phyloP scores from a whole-genome alignment of 2,888 invertebrate genomes.

The Tetragonula carbonaria region DNA sequence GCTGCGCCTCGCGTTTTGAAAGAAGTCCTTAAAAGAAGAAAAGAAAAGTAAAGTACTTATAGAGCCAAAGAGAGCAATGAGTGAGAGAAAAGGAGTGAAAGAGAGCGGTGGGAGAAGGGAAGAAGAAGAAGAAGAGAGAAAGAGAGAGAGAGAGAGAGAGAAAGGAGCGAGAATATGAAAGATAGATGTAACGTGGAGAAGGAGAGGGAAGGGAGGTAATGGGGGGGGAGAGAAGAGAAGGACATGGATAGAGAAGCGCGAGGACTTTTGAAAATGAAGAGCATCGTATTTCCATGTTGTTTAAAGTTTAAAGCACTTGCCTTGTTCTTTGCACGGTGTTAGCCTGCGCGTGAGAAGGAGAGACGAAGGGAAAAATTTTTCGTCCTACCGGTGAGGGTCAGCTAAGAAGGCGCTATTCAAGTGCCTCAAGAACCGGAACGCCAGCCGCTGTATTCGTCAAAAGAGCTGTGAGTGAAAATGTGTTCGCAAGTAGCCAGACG shows the following conservation, averaged over 20 bases:
- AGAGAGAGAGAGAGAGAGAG: not conserved
- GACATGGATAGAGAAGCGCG: constrained; percentile 2
- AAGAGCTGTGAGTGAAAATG: constrained; percentile 68
- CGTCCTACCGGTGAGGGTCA: constrained; percentile 44
- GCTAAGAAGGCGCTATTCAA: constrained; percentile 67
- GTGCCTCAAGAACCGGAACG: constrained; percentile 53
- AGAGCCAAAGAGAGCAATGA: not conserved
- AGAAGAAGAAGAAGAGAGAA: not conserved
- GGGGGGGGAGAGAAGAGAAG: too few relatives aligned
- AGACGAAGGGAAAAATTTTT: constrained; percentile 42
- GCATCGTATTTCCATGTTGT: constrained; percentile 48
- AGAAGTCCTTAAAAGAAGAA: not conserved
- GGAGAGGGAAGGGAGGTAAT: too few relatives aligned
- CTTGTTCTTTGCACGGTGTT: constrained; percentile 33
- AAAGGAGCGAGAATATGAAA: not conserved
- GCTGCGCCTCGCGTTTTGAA: not conserved
- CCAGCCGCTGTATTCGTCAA: constrained; percentile 66
- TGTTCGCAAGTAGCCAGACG: constrained; percentile 63
- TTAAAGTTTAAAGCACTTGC: constrained; percentile 50
- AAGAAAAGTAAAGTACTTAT: not conserved
- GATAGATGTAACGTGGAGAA: too few relatives aligned
- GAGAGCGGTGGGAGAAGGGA: too few relatives aligned
- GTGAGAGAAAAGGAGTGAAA: not conserved
- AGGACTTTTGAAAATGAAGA: constrained; percentile 47
- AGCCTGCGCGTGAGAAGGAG: constrained; percentile 12